Evolutionary conservation across 2,113 vertebrate species (phyloP).

Genomic region (Cololabis saira): DNA sequence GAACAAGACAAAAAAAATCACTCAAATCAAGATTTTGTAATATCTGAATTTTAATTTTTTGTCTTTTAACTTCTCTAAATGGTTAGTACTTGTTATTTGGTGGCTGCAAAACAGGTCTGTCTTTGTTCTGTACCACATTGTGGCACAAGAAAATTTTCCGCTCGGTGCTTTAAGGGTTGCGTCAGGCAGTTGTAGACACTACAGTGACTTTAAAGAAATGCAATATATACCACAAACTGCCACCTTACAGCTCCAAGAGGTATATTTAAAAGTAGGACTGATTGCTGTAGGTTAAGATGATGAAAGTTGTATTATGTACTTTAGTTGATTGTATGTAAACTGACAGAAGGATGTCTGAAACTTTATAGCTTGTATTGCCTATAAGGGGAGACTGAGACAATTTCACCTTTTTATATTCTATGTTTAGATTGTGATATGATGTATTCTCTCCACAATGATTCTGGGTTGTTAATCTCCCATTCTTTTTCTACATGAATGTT

Average conservation of each 20-base stretch:
- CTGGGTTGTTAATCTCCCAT: constrained; percentile 56
- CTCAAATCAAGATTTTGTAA: too few species aligned
- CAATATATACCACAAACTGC: constrained; percentile 76
- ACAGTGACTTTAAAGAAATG: constrained; percentile 67
- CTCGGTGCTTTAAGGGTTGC: constrained; percentile 48
- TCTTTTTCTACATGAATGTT: constrained; percentile 80
- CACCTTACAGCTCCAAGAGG: constrained; percentile 56
- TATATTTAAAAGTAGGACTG: constrained; percentile 75
- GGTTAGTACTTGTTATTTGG: constrained; percentile 29
- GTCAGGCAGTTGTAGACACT: constrained; percentile 70
- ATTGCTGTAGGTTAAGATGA: constrained; percentile 59
- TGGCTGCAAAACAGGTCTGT: constrained; percentile 35
- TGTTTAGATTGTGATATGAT: constrained; percentile 71
- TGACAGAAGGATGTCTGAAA: constrained; percentile 71
- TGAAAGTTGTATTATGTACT: constrained; percentile 56
- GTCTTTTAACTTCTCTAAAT: constrained; percentile 13
- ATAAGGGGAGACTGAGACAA: constrained; percentile 57
- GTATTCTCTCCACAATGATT: constrained; percentile 67
- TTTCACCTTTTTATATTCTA: constrained; percentile 72
- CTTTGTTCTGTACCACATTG: constrained; percentile 30
- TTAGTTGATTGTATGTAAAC: constrained; percentile 75
- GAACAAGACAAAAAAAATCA: too few species aligned
- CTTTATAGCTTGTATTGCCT: constrained; percentile 66
- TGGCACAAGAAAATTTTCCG: constrained; percentile 56
- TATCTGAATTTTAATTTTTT: constrained; percentile 32